Evolutionary conservation across 2,888 invertebrate genomes (phyloP).

Genomic region (Acrobeloides nanus): DNA sequence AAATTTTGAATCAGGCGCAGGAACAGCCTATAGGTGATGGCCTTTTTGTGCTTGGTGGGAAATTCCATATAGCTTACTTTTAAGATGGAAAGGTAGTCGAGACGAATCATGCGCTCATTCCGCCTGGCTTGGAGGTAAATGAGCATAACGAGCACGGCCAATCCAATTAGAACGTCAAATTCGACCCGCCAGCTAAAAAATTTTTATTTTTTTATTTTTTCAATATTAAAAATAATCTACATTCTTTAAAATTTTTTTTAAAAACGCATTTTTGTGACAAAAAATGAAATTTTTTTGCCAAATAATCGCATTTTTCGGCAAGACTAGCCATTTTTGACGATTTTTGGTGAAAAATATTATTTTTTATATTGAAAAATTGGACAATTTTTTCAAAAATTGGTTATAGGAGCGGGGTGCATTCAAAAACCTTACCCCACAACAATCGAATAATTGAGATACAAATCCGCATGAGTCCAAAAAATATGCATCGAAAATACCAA

Average conservation of each 20-base stretch:
- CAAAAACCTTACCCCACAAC: slow-evolving; percentile 20
- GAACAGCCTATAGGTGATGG: no score
- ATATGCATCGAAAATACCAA: slow-evolving; percentile 40
- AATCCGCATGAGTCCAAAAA: slow-evolving; percentile 35
- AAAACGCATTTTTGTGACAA: slow-evolving; percentile 3
- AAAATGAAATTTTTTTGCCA: no score
- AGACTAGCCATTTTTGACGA: no score
- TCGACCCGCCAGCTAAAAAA: slow-evolving; percentile 35
- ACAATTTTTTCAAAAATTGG: no score
- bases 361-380: no score
- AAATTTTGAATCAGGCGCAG: no score
- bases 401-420: no score
- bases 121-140: slow-evolving; percentile 38
- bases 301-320: no score
- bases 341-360: no score
- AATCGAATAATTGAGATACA: slow-evolving; percentile 20
- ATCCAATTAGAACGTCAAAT: slow-evolving; percentile 36
- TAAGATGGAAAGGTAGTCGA: slow-evolving; percentile 45
- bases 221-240: not conserved
- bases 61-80: slow-evolving; percentile 21
- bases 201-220: not conserved
- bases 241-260: not conserved
- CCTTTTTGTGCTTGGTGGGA: no score
- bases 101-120: slow-evolving; percentile 40
- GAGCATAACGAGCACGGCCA: slow-evolving; percentile 31